Conservation (phyloP, 2,113 vertebrate species). For the Cyphomyrus plagiostoma region DNA sequence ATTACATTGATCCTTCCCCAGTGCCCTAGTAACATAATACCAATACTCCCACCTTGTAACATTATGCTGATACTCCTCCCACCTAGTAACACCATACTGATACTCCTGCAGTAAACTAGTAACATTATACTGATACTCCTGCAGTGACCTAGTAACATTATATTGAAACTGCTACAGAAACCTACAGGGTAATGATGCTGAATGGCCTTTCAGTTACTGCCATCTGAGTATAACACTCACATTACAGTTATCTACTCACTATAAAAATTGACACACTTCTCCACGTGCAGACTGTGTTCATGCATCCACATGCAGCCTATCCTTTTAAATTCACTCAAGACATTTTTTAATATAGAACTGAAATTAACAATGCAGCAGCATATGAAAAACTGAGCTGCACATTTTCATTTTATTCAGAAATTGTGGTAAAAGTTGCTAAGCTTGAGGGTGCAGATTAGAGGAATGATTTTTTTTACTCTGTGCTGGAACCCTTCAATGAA, state of each 20-base stretch:
- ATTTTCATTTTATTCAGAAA: not conserved
- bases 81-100: no score
- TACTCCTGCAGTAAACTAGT: not conserved
- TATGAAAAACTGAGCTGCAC: not conserved
- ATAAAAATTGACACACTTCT: not conserved
- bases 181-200: not conserved
- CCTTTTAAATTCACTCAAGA: not conserved
- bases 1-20: not conserved
- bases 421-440: not conserved
- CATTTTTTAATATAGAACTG: not conserved
- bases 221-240: not conserved
- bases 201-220: not conserved
- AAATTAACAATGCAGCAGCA: not conserved
- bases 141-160: no score
- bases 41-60: not conserved
- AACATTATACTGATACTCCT: no score
- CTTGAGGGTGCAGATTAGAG: not conserved
- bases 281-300: no score
- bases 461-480: not conserved
- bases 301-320: no score
- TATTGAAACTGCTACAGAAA: not conserved
- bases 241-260: not conserved
- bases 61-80: not conserved
- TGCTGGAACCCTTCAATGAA: not conserved
- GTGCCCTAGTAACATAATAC: not conserved